Evolutionary conservation across 2,888 invertebrate genomes (phyloP).

Genomic region (Gibbula magus): DNA sequence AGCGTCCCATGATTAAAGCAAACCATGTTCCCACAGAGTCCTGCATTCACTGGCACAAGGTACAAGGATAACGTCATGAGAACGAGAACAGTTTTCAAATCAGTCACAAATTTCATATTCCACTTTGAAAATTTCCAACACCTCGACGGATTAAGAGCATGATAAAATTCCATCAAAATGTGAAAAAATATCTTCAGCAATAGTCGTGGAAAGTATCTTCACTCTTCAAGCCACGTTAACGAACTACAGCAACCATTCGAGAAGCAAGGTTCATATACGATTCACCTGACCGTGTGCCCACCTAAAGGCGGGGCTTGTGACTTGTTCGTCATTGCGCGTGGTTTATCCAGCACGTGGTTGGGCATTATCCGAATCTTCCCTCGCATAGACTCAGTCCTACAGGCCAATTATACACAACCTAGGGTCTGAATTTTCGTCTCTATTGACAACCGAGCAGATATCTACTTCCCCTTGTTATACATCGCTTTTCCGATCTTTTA

Average conservation of each 20-base stretch:
- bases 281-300: neutral
- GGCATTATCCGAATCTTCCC: too few relatives aligned
- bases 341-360: neutral
- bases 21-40: neutral
- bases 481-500: too few relatives aligned
- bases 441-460: too few relatives aligned
- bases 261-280: neutral
- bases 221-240: neutral
- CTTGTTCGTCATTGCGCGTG: neutral
- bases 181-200: neutral
- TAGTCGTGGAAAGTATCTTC: neutral
- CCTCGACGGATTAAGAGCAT: neutral
- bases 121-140: neutral
- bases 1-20: neutral
- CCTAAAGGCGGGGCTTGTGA: neutral
- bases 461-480: too few relatives aligned
- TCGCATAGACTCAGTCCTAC: too few relatives aligned
- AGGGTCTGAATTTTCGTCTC: too few relatives aligned
- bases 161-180: constrained; percentile 1
- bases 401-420: too few relatives aligned
- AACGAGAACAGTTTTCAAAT: neutral
- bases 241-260: neutral
- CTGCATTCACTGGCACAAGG: neutral
- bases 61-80: neutral
- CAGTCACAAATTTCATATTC: constrained; percentile 4